Conservation (phyloP, 2,888 invertebrate genomes). For the Synanthedon myopaeformis region DNA sequence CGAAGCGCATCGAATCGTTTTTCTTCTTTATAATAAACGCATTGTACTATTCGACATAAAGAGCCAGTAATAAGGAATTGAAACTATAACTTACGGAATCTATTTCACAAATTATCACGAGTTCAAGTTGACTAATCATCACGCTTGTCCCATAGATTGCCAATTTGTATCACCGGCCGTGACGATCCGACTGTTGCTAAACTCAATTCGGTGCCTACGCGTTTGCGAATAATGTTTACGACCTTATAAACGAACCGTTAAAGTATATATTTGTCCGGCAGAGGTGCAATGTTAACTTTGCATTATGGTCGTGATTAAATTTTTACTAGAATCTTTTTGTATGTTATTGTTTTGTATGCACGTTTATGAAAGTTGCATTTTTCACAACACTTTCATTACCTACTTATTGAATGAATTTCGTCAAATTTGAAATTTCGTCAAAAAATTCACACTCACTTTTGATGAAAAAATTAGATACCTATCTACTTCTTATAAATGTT, state of each 20-base stretch:
- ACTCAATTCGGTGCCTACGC: background rate
- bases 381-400: background rate
- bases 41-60: background rate
- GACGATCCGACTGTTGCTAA: constrained; percentile 4
- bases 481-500: too few species aligned
- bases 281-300: background rate
- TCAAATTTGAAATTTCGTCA: too few species aligned
- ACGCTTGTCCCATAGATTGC: constrained; percentile 7
- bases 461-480: too few species aligned
- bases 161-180: constrained; percentile 7
- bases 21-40: background rate
- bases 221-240: background rate
- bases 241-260: background rate
- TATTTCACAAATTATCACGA: constrained; percentile 11
- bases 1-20: background rate
- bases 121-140: constrained; percentile 4
- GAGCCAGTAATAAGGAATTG: constrained; percentile 1
- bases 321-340: constrained; percentile 2
- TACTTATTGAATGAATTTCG: background rate
- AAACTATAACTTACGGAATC: constrained; percentile 13
- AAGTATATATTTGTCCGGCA: background rate
- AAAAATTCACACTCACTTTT: too few species aligned
- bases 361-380: constrained; percentile 5
- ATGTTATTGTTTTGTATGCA: constrained; percentile 2
- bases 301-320: background rate